Evolutionary conservation across 2,113 vertebrate species (phyloP), one percentile per base, ranked within the genome.

Genomic region (Chamaetylas fuelleborni): DNA sequence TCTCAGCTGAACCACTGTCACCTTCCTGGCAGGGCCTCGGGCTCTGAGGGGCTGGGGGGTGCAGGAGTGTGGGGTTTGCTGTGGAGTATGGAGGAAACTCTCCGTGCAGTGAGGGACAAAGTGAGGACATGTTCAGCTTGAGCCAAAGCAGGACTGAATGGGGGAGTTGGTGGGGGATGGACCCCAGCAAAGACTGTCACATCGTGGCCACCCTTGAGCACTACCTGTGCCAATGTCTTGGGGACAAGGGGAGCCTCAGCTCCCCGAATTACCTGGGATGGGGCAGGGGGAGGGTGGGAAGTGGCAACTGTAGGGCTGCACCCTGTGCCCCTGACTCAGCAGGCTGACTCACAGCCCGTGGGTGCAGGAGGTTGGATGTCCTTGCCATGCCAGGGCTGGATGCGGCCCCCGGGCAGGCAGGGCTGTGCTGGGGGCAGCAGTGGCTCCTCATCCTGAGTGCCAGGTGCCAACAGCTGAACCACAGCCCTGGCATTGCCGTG

Each of bases 21-120:
- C 70, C 77, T 91, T 81, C 83, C 81, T 67, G 81, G 69, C 62
- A 33, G 22, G 17, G 57, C 33, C 51, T 47, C 5, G 0, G 4
- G 45, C 60, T 57, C 54, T 0, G 56, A 0, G 22, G 36, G 48
- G 6, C 54, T 0, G 54, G 1, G 19, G n/a, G 48, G 1, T 58
- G 36, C 61, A 13, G 72, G 38, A 19, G 1, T 2, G 1, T 2
- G 2, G 56, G 54, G 14, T 45, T 50, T 65, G 36, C 42, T 42
- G 57, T 6, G 53, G 28, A n/a, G 31, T 5, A 0, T n/a, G 38
- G 11, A 40, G 43, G 19, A 20, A 64, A 19, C 19, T 67, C 51
- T 50, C 34, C 24, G 3, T 19, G 2, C 25, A 19, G 34, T 22
- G 3, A 65, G 72, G 66, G 54, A 13, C 2, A 2, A n/a, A 61